Conservation (phyloP, 1,140 invertebrate species). For the Penaeus indicus region DNA sequence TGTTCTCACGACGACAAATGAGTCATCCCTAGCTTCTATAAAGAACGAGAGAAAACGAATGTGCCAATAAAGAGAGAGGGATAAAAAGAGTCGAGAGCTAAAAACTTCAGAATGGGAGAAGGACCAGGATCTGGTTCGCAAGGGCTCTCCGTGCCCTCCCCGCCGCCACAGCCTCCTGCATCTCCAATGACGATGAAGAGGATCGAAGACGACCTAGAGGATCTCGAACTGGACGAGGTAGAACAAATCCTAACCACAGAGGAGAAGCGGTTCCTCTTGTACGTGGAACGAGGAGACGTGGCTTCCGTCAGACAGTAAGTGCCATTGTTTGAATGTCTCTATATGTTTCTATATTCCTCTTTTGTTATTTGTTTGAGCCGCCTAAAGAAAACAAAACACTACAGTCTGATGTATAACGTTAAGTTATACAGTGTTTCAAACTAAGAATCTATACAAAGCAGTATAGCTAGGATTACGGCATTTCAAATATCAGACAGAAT, state of each 20-base stretch:
- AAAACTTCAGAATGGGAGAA: neutral
- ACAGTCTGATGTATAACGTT: no score
- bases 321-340: neutral
- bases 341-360: neutral
- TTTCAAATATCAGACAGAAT: no score
- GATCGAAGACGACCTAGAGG: slow-evolving; percentile 46
- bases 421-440: no score
- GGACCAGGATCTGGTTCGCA: neutral
- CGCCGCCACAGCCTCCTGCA: neutral
- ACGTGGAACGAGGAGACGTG: slow-evolving; percentile 89
- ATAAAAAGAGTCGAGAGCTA: no score
- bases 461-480: no score
- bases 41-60: no score
- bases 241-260: slow-evolving; percentile 81
- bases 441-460: no score
- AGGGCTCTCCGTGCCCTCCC: neutral
- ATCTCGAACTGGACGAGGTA: slow-evolving; percentile 54
- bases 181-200: neutral
- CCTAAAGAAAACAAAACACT: no score
- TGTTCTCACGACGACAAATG: no score
- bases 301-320: slow-evolving; percentile 82
- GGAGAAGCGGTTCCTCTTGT: slow-evolving; percentile 87
- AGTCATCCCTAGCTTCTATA: no score
- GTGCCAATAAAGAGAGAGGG: no score
- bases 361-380: neutral